Evolutionary conservation across 2,888 invertebrate genomes (phyloP), one percentile per base, ranked within the genome.

Genomic region (Zygogramma bicolorata): DNA sequence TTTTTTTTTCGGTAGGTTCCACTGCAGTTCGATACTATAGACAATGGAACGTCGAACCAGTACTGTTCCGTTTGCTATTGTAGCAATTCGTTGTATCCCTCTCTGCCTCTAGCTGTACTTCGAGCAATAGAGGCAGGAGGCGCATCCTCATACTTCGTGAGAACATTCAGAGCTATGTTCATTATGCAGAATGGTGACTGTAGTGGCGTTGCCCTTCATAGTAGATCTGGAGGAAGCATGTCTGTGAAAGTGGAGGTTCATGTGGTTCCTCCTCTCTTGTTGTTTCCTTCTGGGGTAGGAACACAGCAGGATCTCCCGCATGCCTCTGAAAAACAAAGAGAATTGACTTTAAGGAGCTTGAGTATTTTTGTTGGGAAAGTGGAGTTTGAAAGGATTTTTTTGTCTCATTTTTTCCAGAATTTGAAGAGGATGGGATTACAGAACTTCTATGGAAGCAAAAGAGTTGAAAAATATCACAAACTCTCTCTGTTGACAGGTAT

Each of bases 261-360:
- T 79, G 38, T 82, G 82, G 62, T 81, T 81, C 15, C 80, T 79
- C 27, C 84, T 84, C 53, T 83, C 82, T 68, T 80, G 85, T n/a
- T 82, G 81, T 7, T 84, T 79, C 29, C 82, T 82, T 2, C 84
- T 77, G 1, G 85, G 80, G 22, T 82, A 77, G 18, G 88, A 88
- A 83, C 94, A 95, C 73, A 92, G 89, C 38, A 96, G 86, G 25
- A 96, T 89, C 85, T 97, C 96, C 74, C 92, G 90, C 92, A 97
- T 95, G 20, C 95, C 95, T 83, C 93, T 93, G 79, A 20, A 67
- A 67, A 13, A 65, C 6, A 18, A 8, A 18, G 1, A 49, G 10
- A 7, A 49, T 18, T 1, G n/a, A n/a, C n/a, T n/a, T n/a, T n/a
- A n/a, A n/a, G n/a, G n/a, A n/a, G n/a, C n/a, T n/a, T n/a, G n/a